phyloP scores from a whole-genome alignment of 2,797 vertebrate genomes.

The Tolypeutes matacus region DNA sequence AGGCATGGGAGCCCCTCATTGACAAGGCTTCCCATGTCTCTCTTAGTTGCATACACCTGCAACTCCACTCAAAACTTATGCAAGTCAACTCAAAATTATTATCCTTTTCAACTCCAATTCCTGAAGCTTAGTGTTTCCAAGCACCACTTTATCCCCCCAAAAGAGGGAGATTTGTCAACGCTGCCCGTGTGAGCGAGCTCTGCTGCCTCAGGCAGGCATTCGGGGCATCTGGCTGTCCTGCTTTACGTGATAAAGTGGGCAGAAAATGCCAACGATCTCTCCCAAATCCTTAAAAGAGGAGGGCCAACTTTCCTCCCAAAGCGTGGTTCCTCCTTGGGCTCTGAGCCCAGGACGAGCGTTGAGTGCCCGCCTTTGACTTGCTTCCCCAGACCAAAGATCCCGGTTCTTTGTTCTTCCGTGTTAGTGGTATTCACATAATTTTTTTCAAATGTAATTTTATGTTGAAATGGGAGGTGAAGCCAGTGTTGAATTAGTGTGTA shows the following conservation, averaged over 20 bases:
- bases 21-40: background rate
- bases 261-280: slow-evolving; percentile 64
- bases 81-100: slow-evolving; percentile 56
- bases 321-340: background rate
- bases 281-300: slow-evolving; percentile 41
- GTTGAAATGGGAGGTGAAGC: background rate
- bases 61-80: slow-evolving; percentile 31
- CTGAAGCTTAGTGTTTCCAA: slow-evolving; percentile 41
- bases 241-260: slow-evolving; percentile 47
- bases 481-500: background rate
- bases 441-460: background rate
- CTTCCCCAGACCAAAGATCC: background rate
- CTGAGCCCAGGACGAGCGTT: slow-evolving; percentile 3
- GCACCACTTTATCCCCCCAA: background rate
- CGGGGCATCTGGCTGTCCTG: background rate
- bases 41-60: background rate
- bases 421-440: background rate
- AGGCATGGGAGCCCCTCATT: background rate
- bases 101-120: background rate
- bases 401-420: background rate
- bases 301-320: slow-evolving; percentile 4
- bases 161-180: background rate
- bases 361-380: background rate
- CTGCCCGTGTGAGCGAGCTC: background rate
- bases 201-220: background rate